These are phyloP conservation scores for Pristis pectinata DNA, from an alignment of 2,797 vertebrate species.

Conservation along the genomic window DNA sequence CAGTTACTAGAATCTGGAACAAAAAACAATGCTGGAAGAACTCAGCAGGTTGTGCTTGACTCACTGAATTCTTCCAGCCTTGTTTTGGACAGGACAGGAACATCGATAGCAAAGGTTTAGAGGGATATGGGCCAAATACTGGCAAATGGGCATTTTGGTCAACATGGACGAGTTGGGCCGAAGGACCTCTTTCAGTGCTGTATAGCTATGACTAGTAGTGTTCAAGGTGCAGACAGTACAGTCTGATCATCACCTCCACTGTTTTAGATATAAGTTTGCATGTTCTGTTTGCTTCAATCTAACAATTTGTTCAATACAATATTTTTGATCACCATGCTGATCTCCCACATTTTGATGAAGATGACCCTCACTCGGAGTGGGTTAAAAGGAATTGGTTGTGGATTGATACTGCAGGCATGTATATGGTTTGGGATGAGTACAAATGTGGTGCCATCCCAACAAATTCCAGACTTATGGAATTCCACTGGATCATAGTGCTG, in stretches of 20 bases:
- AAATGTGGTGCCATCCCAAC: not conserved
- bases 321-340: not conserved
- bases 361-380: not conserved
- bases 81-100: no score
- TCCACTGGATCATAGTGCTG: not conserved
- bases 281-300: not conserved
- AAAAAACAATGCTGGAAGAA: no score
- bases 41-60: no score
- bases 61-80: no score
- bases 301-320: not conserved
- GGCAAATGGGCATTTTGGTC: no score
- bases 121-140: no score
- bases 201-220: no score
- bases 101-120: no score
- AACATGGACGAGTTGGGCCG: no score
- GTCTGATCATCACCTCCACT: not conserved
- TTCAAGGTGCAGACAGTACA: not conserved
- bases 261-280: not conserved
- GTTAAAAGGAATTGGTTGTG: not conserved
- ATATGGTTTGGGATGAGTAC: not conserved
- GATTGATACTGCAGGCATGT: not conserved
- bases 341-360: not conserved
- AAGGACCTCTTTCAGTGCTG: no score
- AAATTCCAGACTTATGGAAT: not conserved
- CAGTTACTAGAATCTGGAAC: no score